Conservation (phyloP, 2,888 invertebrate genomes). For the Habroteleia sp. region DNA sequence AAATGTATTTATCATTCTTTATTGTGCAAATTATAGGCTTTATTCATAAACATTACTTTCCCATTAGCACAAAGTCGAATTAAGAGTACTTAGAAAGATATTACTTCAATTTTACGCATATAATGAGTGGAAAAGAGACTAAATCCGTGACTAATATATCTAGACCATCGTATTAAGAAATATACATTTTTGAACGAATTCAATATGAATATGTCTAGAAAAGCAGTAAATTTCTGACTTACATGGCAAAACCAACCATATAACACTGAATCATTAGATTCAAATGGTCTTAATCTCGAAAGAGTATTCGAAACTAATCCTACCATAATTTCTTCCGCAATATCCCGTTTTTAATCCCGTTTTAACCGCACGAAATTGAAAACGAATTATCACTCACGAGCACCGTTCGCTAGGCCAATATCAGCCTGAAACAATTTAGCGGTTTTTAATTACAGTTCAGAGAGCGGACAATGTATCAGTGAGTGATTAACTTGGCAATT, state of each 20-base stretch:
- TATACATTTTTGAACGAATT: too few species aligned
- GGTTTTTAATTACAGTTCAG: constrained; percentile 14
- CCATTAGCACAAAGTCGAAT: too few species aligned
- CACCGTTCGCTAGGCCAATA: not conserved
- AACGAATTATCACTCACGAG: constrained; percentile 22
- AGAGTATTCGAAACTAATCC: not conserved
- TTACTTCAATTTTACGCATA: too few species aligned
- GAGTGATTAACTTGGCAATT: constrained; percentile 34
- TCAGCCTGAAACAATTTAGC: constrained; percentile 22
- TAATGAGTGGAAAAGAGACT: too few species aligned
- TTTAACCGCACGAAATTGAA: constrained; percentile 30
- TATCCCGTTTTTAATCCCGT: constrained; percentile 39
- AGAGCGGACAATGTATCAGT: constrained; percentile 19
- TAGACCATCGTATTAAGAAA: too few species aligned
- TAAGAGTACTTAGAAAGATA: too few species aligned
- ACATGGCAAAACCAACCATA: not conserved
- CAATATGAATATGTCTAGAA: too few species aligned
- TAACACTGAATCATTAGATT: not conserved
- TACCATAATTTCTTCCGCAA: constrained; percentile 7
- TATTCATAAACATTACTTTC: too few species aligned
- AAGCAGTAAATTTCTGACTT: constrained; percentile 4
- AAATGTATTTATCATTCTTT: too few species aligned
- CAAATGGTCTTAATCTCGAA: constrained; percentile 3
- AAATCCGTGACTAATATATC: too few species aligned
- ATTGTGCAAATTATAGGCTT: too few species aligned